Evolutionary conservation across 1,140 invertebrate species (phyloP).

Genomic region (Drosophila jambulina): DNA sequence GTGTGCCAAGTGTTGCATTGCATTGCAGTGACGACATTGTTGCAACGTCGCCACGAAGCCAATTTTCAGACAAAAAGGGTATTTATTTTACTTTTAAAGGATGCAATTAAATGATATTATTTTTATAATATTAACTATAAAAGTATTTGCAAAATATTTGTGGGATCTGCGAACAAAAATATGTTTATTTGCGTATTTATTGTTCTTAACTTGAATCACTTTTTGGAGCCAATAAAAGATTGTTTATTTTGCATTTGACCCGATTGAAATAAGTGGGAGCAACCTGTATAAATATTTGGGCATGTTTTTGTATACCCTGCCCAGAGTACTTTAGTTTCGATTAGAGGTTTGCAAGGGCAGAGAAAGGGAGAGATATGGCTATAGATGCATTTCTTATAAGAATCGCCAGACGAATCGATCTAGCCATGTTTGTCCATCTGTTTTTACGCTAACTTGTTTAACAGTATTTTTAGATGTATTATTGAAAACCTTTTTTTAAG

Average conservation of each 20-base stretch:
- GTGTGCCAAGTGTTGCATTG: conserved; percentile 42
- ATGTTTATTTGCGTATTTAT: not conserved
- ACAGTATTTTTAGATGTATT: not conserved
- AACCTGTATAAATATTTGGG: conserved; percentile 30
- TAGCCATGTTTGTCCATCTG: not conserved
- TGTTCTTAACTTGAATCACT: not conserved
- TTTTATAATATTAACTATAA: not conserved
- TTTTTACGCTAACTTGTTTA: too few species aligned
- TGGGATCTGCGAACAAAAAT: not conserved
- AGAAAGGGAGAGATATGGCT: not conserved
- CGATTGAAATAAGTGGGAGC: not conserved
- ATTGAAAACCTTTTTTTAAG: too few species aligned
- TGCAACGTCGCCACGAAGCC: conserved; percentile 15
- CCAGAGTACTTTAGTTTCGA: not conserved
- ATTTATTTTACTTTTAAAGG: not conserved
- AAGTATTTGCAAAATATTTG: not conserved
- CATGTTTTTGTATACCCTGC: not conserved
- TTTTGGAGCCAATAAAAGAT: not conserved
- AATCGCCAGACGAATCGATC: not conserved
- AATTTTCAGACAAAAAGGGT: conserved; percentile 4
- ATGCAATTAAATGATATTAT: not conserved
- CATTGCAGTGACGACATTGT: conserved; percentile 30
- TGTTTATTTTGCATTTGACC: conserved; percentile 8
- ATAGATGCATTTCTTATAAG: not conserved
- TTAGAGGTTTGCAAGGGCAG: not conserved